Evolutionary conservation across 2,797 vertebrate species (phyloP), one percentile per base, ranked within the genome.

Genomic region (Fistularia tabacaria): DNA sequence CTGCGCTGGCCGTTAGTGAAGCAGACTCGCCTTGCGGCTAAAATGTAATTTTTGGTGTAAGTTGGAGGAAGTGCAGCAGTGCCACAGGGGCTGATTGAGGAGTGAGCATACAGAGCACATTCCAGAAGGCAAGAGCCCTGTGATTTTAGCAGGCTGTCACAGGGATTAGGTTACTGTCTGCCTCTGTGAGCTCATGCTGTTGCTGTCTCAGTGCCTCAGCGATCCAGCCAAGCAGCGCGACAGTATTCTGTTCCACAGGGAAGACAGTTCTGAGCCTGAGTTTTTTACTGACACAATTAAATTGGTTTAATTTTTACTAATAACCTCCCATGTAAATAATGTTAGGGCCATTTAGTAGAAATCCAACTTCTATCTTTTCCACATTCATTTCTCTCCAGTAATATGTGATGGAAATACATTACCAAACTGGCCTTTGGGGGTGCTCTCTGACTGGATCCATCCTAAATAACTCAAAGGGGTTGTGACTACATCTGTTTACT

Each of bases 131-230:
- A 82, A 83, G 80, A 89, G 81, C 81, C 73, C 83, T 87, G 87
- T 88, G 86, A 88, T 90, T 89, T 88, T 83, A 88, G 84, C 81
- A 85, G 82, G 71, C 85, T 89, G 87, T 90, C 87, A 83, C 79
- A 86, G 76, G 88, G 85, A 87, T 90, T 87, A 85, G 76, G 85
- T 91, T 89, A 87, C 85, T 77, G 81, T 85, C 74, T 84, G 82
- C 77, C 81, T 80, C 82, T 80, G 83, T 88, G 86, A 87, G 87
- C 85, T 88, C 85, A 88, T 84, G 70, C 79, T 71, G 77, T 74
- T 83, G 84, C 84, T 62, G 77, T 76, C 64, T 74, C 71, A 63
- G 73, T 67, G 77, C 73, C 67, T 66, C 65, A 61, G 62, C 71
- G 72, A 54, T 76, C 76, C 64, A 54, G 68, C 66, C 36, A 47